Evolutionary conservation across 2,113 vertebrate genomes (phyloP).

Genomic region (Arvicanthis niloticus): DNA sequence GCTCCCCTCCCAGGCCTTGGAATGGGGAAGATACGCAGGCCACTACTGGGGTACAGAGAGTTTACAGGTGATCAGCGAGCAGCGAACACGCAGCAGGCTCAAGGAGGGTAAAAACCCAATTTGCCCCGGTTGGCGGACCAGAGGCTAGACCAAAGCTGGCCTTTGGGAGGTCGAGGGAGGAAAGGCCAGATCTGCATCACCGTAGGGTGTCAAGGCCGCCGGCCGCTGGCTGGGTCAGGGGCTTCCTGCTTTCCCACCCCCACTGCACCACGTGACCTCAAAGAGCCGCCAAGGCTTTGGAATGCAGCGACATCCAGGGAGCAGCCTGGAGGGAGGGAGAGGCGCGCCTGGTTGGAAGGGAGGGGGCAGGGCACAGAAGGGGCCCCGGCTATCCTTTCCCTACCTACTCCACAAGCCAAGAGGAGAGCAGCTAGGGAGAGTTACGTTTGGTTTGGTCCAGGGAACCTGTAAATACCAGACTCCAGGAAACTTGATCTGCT

Average conservation of each 20-base stretch:
- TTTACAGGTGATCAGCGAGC: background rate
- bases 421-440: background rate
- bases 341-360: fast-evolving
- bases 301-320: constrained; percentile 46
- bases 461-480: constrained; percentile 66
- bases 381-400: constrained; percentile 29
- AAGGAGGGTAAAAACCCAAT: background rate
- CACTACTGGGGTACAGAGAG: background rate
- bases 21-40: background rate
- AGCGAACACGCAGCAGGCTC: background rate
- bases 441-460: constrained; percentile 35
- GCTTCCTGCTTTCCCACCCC: constrained; percentile 52
- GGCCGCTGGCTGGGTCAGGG: background rate
- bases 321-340: background rate
- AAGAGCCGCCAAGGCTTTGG: constrained; percentile 1
- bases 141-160: background rate
- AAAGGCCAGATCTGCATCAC: background rate
- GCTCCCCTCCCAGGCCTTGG: background rate
- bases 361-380: background rate
- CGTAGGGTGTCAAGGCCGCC: background rate
- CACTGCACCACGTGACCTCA: constrained; percentile 52
- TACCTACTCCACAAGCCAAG: fast-evolving
- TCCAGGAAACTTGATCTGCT: constrained; percentile 73
- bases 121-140: fast-evolving
- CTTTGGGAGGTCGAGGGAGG: background rate